Evolutionary conservation across 2,888 invertebrate genomes (phyloP), one percentile per base, ranked within the genome.

Genomic region (Bellardia bayeri): DNA sequence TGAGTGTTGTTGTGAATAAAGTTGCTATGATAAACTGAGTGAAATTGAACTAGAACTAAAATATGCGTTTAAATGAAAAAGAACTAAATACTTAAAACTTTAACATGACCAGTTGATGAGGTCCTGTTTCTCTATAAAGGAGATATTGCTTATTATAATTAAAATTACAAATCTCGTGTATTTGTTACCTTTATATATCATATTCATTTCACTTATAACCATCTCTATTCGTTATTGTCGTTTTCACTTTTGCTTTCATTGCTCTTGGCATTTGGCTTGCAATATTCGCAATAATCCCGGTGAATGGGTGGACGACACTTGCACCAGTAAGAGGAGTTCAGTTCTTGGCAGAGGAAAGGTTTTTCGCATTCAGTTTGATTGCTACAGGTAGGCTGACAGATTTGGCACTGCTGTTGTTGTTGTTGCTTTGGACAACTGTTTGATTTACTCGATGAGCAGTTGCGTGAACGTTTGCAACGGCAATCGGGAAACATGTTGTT

Each of bases 321-420:
- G n/a, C 85, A 86, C 85, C 85, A 86, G 42, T 14, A 78, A 2
- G 75, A 69, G 4, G 75, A 42, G 63, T 82, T 82, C 16, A 82
- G 8, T 45, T 82, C 76, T 33, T 82, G 82, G 4, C 82, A 82
- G 5, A 82, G 33, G 61, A 82, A 82, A 0, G 61, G 61, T 33
- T 7, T 42, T 66, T 82, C 82, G 23, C 82, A 82, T 61, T 40
- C 30, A 4, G 3, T 11, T 45, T 61, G 75, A 58, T 82, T 74
- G 16, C 9, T 11, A 13, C 82, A 82, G 3, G 49, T 37, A 49
- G 82, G 58, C 8, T 23, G 33, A 16, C 74, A 82, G 1, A 11
- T 13, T 16, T 7, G 14, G 6, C 72, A 72, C 9, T 54, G 42
- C 16, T 74, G 33, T 33, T 23, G 45, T 5, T 2, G 3, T 1